Conservation (phyloP, 2,797 vertebrate species). For the Thripadectes ignobilis region DNA sequence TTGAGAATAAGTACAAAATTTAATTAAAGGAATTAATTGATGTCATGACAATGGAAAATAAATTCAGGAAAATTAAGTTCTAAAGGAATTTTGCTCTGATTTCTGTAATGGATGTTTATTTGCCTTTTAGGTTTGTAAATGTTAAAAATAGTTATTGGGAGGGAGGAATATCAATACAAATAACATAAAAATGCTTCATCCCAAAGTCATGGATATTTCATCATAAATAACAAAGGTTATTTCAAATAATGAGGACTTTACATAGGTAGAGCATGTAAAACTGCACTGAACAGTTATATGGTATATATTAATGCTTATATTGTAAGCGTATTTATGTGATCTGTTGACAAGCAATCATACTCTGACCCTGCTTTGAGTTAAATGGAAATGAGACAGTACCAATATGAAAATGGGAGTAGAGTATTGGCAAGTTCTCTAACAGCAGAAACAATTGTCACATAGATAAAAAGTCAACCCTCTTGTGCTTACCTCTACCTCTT, state of each 20-base stretch:
- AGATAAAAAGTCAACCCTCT: not conserved
- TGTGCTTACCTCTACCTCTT: not conserved
- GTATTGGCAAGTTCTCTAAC: not conserved
- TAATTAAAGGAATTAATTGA: conserved; percentile 26
- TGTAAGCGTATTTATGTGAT: not conserved
- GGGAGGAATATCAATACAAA: not conserved
- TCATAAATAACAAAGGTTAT: not conserved
- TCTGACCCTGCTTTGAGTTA: not conserved
- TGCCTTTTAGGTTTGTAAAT: not conserved
- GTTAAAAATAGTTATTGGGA: not conserved
- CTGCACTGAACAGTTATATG: not conserved
- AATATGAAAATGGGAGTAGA: not conserved
- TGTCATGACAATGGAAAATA: conserved; percentile 5
- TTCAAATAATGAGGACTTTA: not conserved
- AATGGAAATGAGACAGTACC: not conserved
- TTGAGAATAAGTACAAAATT: not conserved
- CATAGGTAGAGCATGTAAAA: not conserved
- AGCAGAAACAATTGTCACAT: not conserved
- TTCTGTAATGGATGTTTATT: not conserved
- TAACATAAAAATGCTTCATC: not conserved
- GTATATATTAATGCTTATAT: not conserved
- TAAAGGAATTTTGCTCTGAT: not conserved
- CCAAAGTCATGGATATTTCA: not conserved
- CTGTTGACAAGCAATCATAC: not conserved
- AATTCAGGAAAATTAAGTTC: not conserved